Evolutionary conservation across 2,113 vertebrate genomes (phyloP).

Genomic region (Elanoides forficatus): DNA sequence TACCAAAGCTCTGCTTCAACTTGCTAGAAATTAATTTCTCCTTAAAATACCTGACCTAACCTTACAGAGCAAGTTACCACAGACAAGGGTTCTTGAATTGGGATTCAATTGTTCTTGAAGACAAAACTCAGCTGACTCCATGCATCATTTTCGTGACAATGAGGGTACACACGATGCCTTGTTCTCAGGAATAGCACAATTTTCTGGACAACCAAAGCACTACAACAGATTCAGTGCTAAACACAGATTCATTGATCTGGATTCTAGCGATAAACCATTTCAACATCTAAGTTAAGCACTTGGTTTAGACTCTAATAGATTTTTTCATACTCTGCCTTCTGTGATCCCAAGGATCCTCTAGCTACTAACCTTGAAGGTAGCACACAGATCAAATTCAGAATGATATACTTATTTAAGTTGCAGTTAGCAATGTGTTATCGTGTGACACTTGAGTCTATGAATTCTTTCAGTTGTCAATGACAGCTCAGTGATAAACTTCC

Average conservation of each 20-base stretch:
- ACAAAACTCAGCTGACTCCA: not conserved
- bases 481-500: constrained; percentile 53
- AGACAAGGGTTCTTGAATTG: not conserved
- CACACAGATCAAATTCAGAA: constrained; percentile 27
- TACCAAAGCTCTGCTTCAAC: not conserved
- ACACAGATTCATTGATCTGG: not conserved
- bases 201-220: not conserved
- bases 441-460: not conserved
- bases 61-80: not conserved
- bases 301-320: not conserved
- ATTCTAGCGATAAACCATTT: not conserved
- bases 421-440: constrained; percentile 30
- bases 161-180: not conserved
- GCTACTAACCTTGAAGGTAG: constrained; percentile 36
- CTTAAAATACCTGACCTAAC: not conserved
- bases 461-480: constrained; percentile 38
- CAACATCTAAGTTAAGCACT: not conserved
- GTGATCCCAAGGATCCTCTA: constrained; percentile 42
- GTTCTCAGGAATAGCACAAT: not conserved
- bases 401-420: constrained; percentile 12
- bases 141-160: not conserved
- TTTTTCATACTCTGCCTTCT: constrained; percentile 5
- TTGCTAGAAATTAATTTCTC: not conserved
- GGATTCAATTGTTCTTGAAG: not conserved
- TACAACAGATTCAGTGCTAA: not conserved